Evolutionary conservation across 1,140 invertebrate species (phyloP), one percentile per base, ranked within the genome.

Genomic region (Neoseiulus cucumeris): DNA sequence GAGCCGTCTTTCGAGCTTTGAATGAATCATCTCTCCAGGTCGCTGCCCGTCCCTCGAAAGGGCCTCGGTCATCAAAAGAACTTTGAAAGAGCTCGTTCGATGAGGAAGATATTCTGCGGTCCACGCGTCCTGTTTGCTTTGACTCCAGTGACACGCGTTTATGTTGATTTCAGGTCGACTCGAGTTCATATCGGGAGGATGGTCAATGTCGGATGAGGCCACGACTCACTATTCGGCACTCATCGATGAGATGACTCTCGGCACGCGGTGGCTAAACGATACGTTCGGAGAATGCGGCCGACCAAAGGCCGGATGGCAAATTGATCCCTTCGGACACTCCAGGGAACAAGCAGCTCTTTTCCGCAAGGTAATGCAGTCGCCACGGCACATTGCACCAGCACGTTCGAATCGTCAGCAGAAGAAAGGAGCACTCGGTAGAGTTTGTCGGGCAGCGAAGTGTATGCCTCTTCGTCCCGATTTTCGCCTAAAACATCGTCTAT

Each of bases 181-280:
- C 28, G 89, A 95, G 78, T 89, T 98, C 68, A 87, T 85, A 7
- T 83, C 84, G 2, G 89, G 80, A 68, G 89, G 83, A 0, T 91
- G 88, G 87, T 85, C 82, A 66, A 91, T 93, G 89, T 91, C 95
- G 75, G 93, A 97, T 73, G 93, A 97, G 73, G 92, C 91, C 0
- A 79, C 82, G 0, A 83, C 87, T 0, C 89, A 97, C 73, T 98
- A 98, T 75, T 87, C 88, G 68, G 89, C 87, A 47, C 85, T 91
- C 12, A 85, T 98, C 30, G 92, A 98, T 76, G 91, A 98, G 75
- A 91, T 92, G 72, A 79, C 80, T 17, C 70, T 80, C 0, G 82
- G 82, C 25, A 73, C 82, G 64, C 72, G 78, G 41, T 79, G 77
- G 66, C 70, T 84, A 7, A 72, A 78, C 41, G 71, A 80, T 29